Evolutionary conservation across 2,888 invertebrate species (phyloP), one percentile per base, ranked within the genome.

Genomic region (Melieria crassipennis): DNA sequence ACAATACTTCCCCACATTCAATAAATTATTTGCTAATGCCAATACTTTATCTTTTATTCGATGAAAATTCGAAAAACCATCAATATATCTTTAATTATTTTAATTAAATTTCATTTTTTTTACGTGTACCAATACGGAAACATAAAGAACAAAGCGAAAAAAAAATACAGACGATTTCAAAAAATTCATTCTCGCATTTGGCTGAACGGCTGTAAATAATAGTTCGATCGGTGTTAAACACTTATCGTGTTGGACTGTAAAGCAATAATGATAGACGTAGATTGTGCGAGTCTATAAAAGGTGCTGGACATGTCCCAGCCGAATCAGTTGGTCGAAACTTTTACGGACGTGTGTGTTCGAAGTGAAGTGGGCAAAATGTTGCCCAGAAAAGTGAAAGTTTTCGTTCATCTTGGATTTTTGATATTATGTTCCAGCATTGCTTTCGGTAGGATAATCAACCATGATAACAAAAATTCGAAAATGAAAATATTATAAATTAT

Each of bases 221-320:
- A 65, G 58, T 63, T 58, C 42, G 65, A 6, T 57, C 13, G 64
- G 45, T 58, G 63, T 63, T 61, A 66, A 71, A 16, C 16, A 68
- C 16, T 62, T 69, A 56, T 69, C 64, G 50, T 30, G 13, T 73
- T 68, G 30, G 55, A 48, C 63, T 73, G 73, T 73, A 70, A 69
- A 75, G 42, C 47, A 66, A 73, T 73, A 75, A 73, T 60, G 60
- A 67, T 46, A 66, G 13, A 60, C 58, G 69, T 70, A 70, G 67
- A 16, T 52, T 71, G 73, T 52, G 9, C 55, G 74, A 83, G 75
- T 81, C 83, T 82, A 83, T 83, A 83, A 81, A 83, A 83, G 80
- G 55, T 71, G 76, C 57, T 70, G 72, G 57, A 9, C 56, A 52
- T 56, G 42, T 62, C 16, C 62, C 69, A 68, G 70, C 70, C 72